phyloP scores from a whole-genome alignment of 2,797 vertebrate species.

The Propithecus deckenii region DNA sequence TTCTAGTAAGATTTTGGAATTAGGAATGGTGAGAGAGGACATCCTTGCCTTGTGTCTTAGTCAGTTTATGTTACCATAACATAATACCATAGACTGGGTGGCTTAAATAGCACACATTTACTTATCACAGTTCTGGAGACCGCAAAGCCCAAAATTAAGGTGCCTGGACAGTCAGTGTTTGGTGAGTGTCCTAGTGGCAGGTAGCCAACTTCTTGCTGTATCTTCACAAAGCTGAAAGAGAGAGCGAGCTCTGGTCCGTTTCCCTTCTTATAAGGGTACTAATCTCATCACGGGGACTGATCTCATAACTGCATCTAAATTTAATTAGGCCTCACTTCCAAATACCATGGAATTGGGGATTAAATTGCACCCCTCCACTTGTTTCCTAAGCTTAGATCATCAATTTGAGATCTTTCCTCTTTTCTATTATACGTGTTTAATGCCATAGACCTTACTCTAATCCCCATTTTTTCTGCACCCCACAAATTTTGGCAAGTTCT shows the following conservation, averaged over 20 bases:
- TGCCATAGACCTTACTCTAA: background rate
- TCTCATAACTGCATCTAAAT: background rate
- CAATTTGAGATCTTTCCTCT: background rate
- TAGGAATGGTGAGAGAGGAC: background rate
- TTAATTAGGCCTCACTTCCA: background rate
- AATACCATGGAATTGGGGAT: too few relatives aligned
- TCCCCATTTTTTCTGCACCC: background rate
- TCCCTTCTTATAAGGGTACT: background rate
- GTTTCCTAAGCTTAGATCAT: background rate
- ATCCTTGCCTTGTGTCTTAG: background rate
- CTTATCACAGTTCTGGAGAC: background rate
- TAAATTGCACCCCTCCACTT: background rate
- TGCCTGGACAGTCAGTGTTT: background rate
- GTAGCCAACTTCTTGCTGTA: background rate
- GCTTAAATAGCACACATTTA: background rate
- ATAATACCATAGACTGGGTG: background rate
- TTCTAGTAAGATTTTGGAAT: background rate
- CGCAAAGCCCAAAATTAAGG: background rate
- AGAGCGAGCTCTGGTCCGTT: background rate
- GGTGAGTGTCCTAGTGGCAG: background rate
- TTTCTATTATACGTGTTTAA: background rate
- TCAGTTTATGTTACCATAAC: background rate
- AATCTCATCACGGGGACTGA: background rate
- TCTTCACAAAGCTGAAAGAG: background rate
- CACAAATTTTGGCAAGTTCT: background rate